These are phyloP conservation scores for Lasiommata megera DNA, from an alignment of 2,888 invertebrate species.

Conservation along the genomic window DNA sequence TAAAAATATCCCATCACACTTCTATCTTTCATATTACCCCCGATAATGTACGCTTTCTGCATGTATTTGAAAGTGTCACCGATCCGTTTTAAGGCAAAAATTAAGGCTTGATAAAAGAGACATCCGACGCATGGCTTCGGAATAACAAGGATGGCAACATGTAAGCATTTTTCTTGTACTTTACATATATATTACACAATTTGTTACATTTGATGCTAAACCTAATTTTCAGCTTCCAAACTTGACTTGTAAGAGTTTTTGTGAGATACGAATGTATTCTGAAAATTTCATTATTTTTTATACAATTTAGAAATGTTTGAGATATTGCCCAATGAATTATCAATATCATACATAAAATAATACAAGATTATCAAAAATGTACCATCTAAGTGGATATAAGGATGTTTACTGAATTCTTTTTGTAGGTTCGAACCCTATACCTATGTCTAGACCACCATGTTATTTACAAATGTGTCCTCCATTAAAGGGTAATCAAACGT, in stretches of 20 bases:
- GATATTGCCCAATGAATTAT: no score
- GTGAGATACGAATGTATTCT: background rate
- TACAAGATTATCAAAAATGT: no score
- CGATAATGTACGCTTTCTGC: slow-evolving; percentile 35
- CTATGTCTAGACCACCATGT: no score
- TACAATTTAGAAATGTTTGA: background rate
- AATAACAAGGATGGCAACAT: slow-evolving; percentile 62
- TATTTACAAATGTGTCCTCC: no score
- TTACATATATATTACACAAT: slow-evolving; percentile 25
- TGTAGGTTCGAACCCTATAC: background rate
- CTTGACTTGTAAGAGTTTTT: slow-evolving; percentile 58
- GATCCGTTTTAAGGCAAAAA: slow-evolving; percentile 26
- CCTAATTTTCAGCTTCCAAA: slow-evolving; percentile 51
- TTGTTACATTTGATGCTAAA: slow-evolving; percentile 38
- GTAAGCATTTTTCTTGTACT: slow-evolving; percentile 41
- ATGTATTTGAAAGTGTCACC: slow-evolving; percentile 37
- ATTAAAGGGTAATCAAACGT: no score
- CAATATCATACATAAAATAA: no score
- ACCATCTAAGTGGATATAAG: no score
- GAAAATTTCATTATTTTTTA: background rate
- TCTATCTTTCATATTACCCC: slow-evolving; percentile 26
- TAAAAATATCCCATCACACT: slow-evolving; percentile 40
- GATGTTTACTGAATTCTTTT: background rate
- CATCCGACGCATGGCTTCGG: slow-evolving; percentile 73
- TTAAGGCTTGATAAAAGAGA: slow-evolving; percentile 22